Conservation (phyloP, 2,797 vertebrate genomes). For the Cynopterus sphinx region DNA sequence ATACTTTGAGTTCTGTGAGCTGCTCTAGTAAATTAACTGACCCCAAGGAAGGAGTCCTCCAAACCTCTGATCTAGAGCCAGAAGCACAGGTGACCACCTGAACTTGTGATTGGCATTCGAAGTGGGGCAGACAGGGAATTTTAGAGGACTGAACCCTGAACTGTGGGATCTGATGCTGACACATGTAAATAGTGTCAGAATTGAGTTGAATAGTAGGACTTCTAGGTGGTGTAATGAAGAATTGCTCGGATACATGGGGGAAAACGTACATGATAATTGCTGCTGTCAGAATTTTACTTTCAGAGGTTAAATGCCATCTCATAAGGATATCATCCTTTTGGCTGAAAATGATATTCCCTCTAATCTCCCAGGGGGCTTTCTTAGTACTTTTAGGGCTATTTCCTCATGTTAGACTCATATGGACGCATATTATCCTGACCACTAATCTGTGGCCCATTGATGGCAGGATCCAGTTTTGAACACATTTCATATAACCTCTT, state of each 20-base stretch:
- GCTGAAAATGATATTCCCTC: background rate
- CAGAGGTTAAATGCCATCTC: background rate
- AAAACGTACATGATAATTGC: background rate
- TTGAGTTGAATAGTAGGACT: background rate
- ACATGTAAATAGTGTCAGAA: background rate
- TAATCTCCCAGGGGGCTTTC: background rate
- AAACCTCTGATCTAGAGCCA: background rate
- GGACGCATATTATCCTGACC: background rate
- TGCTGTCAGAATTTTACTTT: background rate
- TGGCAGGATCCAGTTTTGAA: background rate
- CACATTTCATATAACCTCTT: background rate
- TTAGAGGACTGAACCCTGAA: background rate
- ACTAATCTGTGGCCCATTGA: background rate
- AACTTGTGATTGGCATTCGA: background rate
- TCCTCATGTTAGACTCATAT: background rate
- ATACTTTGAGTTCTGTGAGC: background rate
- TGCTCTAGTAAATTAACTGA: background rate
- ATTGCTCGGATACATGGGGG: background rate
- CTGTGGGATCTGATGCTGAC: background rate
- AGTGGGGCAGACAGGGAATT: background rate
- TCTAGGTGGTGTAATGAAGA: background rate
- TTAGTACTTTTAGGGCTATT: background rate
- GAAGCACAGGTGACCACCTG: background rate
- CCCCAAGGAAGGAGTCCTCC: background rate
- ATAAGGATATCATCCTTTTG: background rate